phyloP scores from a whole-genome alignment of 1,140 invertebrate genomes.

The Paracyclopina nana region DNA sequence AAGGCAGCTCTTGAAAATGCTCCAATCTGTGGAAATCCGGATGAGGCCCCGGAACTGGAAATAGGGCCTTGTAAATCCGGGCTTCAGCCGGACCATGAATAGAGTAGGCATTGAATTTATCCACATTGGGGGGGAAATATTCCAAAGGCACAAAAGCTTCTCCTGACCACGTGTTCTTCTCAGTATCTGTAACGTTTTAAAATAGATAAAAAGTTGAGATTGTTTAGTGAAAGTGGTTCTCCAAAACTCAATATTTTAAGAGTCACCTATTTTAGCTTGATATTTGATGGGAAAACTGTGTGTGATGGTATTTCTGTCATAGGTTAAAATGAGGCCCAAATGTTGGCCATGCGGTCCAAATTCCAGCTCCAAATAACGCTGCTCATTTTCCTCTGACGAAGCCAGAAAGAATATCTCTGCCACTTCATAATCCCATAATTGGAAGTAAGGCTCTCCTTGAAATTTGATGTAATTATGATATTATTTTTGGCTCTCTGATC shows the following conservation, averaged over 20 bases:
- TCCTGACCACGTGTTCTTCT: not conserved
- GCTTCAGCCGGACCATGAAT: not conserved
- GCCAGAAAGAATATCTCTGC: not conserved
- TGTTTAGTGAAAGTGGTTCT: not conserved
- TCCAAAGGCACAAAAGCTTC: not conserved
- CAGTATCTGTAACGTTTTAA: not conserved
- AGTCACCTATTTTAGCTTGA: not conserved
- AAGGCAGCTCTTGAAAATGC: too few species aligned
- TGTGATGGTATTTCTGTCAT: not conserved
- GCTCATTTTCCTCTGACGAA: not conserved
- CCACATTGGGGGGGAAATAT: not conserved
- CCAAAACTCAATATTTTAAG: not conserved
- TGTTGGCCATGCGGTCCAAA: not conserved
- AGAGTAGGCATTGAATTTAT: not conserved
- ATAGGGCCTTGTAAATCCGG: not conserved
- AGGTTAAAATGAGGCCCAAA: not conserved
- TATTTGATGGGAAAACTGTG: not conserved
- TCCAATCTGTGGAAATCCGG: not conserved
- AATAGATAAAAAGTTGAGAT: not conserved
- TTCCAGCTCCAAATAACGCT: not conserved
- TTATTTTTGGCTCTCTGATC: too few species aligned
- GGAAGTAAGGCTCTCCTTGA: not conserved
- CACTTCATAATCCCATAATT: not conserved
- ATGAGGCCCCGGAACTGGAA: not conserved
- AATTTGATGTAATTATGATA: too few species aligned